A percentile compares a stretch with the other conserved stretches of the same genome.
Conservation (phyloP, 1,140 invertebrate genomes). For the Eciton burchellii region DNA sequence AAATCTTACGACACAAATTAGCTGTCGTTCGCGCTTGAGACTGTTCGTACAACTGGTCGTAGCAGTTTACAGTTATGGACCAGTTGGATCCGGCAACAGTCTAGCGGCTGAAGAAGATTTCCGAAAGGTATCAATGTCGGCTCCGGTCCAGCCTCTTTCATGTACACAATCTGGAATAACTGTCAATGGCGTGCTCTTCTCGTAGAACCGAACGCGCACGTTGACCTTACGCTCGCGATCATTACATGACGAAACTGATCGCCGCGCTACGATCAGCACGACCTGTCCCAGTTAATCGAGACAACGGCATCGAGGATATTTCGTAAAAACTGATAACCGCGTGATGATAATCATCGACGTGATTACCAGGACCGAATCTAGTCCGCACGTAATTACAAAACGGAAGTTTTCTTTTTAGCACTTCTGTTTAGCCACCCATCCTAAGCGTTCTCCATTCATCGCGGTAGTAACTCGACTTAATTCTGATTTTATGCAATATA, state of each 20-base stretch:
- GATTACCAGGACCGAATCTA: not conserved
- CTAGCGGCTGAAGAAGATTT: not conserved
- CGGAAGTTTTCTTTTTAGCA: conserved; percentile 34
- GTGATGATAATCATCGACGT: not conserved
- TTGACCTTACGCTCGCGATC: conserved; percentile 38
- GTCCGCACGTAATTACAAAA: conserved; percentile 8
- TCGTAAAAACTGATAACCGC: not conserved
- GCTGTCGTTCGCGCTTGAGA: conserved; percentile 2
- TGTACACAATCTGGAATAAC: conserved; percentile 30
- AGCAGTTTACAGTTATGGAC: conserved; percentile 54
- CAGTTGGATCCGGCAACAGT: conserved; percentile 2
- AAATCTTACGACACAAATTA: not conserved
- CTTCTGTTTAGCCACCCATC: not conserved
- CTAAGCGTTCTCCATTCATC: not conserved
- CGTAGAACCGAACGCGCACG: not conserved
- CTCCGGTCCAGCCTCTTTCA: not conserved
- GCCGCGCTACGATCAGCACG: conserved; percentile 32
- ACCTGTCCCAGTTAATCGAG: conserved; percentile 4
- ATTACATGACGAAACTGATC: conserved; percentile 37
- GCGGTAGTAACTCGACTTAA: not conserved
- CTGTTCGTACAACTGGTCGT: not conserved
- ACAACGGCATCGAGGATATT: conserved; percentile 11
- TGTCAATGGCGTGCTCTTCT: conserved; percentile 6
- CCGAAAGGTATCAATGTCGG: conserved; percentile 39
- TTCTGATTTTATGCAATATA: conserved; percentile 9